Percentiles rank a stretch among this genome's conserved stretches.
Conservation (phyloP, 2,797 vertebrate genomes). For the Silurus aristotelis region DNA sequence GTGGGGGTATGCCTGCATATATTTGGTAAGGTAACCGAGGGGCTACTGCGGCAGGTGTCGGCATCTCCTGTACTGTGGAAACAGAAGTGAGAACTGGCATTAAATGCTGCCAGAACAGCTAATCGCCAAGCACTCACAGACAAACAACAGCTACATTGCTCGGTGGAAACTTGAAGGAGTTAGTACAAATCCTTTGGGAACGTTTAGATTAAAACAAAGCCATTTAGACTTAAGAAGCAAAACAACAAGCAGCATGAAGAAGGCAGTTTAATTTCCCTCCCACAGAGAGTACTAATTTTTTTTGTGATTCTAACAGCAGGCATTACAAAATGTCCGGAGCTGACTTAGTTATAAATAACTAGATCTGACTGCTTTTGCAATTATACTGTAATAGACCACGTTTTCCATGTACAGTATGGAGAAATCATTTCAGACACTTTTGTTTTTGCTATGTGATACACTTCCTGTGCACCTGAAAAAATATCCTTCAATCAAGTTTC, state of each 20-base stretch:
- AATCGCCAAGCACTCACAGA: not conserved
- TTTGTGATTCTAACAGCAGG: not conserved
- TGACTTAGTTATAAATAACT: not conserved
- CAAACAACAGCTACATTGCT: not conserved
- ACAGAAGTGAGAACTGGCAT: not conserved
- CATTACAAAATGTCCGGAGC: not conserved
- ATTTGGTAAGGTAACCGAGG: not conserved
- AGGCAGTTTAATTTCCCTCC: constrained; percentile 2
- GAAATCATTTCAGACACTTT: not conserved
- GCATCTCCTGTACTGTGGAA: not conserved
- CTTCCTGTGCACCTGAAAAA: not conserved
- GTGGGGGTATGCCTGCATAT: not conserved
- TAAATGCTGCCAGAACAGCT: not conserved
- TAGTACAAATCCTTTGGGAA: not conserved
- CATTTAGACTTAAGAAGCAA: not conserved
- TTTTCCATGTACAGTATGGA: not conserved
- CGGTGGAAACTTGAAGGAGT: not conserved
- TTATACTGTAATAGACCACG: not conserved
- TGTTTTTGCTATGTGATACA: not conserved
- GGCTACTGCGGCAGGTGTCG: not conserved
- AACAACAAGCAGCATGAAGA: constrained; percentile 4
- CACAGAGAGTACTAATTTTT: not conserved
- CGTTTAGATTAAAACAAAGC: not conserved
- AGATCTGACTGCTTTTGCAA: not conserved
- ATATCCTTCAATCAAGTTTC: not conserved